Evolutionary conservation across 2,888 invertebrate species (phyloP).

Genomic region (Opisthograptis luteolata): DNA sequence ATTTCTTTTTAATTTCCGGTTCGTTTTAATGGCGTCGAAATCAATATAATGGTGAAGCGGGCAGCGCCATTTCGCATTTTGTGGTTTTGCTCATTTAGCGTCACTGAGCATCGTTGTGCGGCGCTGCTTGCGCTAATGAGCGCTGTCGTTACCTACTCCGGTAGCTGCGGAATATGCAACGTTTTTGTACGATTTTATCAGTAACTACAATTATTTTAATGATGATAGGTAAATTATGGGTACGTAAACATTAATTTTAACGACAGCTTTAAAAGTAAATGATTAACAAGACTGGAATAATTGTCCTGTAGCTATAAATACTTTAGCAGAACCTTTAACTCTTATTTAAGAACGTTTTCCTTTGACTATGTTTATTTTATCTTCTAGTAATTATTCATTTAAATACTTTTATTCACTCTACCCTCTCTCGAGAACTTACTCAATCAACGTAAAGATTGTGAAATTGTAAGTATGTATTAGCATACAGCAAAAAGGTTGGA

Average conservation of each 20-base stretch:
- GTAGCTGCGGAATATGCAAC: slow-evolving; percentile 32
- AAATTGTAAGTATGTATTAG: too few species aligned
- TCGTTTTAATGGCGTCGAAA: slow-evolving; percentile 82
- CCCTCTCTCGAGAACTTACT: too few species aligned
- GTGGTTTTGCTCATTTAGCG: slow-evolving; percentile 81
- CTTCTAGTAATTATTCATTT: too few species aligned
- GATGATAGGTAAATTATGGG: background rate
- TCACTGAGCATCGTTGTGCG: slow-evolving; percentile 63
- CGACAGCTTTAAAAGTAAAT: background rate
- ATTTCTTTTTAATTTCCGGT: slow-evolving; percentile 84
- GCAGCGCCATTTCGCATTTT: slow-evolving; percentile 76
- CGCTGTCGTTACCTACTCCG: slow-evolving; percentile 57
- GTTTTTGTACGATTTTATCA: slow-evolving; percentile 23
- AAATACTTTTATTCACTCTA: too few species aligned
- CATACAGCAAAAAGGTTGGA: too few species aligned
- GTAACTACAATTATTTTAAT: slow-evolving; percentile 11
- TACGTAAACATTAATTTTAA: background rate
- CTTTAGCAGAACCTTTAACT: too few species aligned
- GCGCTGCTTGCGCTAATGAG: slow-evolving; percentile 60
- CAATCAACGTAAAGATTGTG: too few species aligned
- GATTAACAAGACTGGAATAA: too few species aligned
- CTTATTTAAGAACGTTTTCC: too few species aligned
- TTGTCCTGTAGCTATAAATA: too few species aligned
- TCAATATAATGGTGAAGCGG: slow-evolving; percentile 80
- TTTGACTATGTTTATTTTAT: too few species aligned